Conservation (phyloP, 2,113 vertebrate genomes). For the Anoura caudifer region DNA sequence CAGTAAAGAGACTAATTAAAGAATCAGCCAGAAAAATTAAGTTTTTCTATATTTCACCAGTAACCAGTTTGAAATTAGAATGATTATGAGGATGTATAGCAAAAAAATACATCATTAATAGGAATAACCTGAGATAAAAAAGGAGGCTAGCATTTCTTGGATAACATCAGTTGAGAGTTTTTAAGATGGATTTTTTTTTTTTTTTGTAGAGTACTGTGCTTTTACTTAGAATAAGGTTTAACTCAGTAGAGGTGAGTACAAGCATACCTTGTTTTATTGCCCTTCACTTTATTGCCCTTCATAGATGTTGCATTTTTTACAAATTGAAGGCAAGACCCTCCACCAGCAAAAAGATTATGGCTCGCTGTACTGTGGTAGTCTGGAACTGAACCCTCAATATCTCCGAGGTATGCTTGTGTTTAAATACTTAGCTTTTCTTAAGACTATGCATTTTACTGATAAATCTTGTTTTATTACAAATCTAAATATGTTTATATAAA, state of each 20-base stretch:
- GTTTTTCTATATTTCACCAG: background rate
- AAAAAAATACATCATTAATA: background rate
- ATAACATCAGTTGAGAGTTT: background rate
- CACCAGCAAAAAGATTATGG: background rate
- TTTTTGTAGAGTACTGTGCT: background rate
- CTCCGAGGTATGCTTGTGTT: background rate
- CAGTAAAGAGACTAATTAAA: background rate
- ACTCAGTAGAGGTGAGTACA: background rate
- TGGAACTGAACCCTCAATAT: background rate
- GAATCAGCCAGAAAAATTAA: background rate
- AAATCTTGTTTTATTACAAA: background rate
- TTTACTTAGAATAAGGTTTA: slow-evolving; percentile 3
- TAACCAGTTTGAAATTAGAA: background rate
- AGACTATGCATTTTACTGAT: background rate
- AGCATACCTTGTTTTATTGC: background rate
- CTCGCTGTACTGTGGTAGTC: background rate
- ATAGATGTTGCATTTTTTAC: background rate
- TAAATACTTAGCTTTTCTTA: slow-evolving; percentile 20
- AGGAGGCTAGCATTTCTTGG: background rate
- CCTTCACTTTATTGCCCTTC: background rate
- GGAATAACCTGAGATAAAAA: background rate
- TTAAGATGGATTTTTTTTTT: background rate
- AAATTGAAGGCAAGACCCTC: background rate
- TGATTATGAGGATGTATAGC: background rate
- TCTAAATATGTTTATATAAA: background rate